Conservation (phyloP, 2,797 vertebrate genomes). For the Amniataba percoides region DNA sequence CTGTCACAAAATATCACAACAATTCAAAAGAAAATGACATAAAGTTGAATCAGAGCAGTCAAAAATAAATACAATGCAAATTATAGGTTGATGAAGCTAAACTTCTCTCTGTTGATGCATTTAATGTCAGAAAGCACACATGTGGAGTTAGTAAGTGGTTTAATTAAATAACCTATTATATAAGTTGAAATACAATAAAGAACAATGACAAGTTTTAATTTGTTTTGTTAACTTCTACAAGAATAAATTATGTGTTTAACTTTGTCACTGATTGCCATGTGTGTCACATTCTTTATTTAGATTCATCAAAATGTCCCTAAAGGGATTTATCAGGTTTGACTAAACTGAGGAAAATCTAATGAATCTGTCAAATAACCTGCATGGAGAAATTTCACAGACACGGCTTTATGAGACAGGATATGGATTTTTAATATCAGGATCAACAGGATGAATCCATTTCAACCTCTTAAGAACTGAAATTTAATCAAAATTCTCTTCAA, state of each 20-base stretch:
- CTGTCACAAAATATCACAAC: not conserved
- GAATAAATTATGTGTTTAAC: not conserved
- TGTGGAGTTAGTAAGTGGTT: not conserved
- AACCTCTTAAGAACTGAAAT: not conserved
- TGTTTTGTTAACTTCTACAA: not conserved
- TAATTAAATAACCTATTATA: not conserved
- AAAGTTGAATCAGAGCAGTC: not conserved
- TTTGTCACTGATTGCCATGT: not conserved
- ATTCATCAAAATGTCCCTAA: not conserved
- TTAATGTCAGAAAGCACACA: not conserved
- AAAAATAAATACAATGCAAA: not conserved
- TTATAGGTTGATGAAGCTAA: not conserved
- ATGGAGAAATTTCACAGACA: not conserved
- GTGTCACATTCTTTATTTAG: not conserved
- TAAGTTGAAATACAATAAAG: not conserved
- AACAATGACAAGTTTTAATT: not conserved
- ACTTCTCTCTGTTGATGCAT: not conserved
- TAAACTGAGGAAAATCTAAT: not conserved
- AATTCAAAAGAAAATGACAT: not conserved
- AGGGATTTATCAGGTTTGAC: not conserved
- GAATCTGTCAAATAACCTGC: slow-evolving; percentile 2
- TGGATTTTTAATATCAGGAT: not conserved
- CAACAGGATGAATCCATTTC: not conserved
- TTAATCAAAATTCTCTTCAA: not conserved
- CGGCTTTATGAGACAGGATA: not conserved